phyloP scores from a whole-genome alignment of 2,113 vertebrate species.

The Addax nasomaculatus region DNA sequence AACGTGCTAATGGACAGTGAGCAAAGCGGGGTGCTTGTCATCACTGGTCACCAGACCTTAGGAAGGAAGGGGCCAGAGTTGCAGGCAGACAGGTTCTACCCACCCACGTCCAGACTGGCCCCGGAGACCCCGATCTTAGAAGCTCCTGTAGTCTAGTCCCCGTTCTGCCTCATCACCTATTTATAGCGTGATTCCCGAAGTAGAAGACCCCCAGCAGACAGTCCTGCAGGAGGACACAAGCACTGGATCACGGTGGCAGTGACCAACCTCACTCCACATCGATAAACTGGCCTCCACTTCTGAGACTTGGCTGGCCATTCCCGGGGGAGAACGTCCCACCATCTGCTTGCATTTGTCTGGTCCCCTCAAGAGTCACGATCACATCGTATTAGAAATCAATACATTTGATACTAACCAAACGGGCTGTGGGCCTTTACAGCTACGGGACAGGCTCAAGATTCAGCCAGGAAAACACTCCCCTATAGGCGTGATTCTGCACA shows the following conservation, averaged over 20 bases:
- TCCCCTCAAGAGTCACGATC: neutral
- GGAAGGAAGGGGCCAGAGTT: neutral
- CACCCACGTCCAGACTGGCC: neutral
- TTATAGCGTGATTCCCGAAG: neutral
- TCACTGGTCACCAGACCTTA: neutral
- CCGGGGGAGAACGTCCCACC: neutral
- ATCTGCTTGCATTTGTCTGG: neutral
- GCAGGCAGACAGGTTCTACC: neutral
- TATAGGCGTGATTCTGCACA: neutral
- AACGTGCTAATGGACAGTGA: neutral
- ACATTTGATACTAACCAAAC: neutral
- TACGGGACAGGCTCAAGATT: neutral
- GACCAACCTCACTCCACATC: neutral
- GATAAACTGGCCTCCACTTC: neutral
- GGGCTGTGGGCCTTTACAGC: neutral
- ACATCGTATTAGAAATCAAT: neutral
- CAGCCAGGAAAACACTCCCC: neutral
- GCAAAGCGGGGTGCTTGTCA: neutral
- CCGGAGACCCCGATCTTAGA: accelerated
- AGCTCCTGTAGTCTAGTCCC: neutral
- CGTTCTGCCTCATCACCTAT: accelerated
- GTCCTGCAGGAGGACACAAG: neutral
- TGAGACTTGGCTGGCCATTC: neutral
- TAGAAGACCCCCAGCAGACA: neutral
- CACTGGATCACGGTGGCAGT: neutral